Evolutionary conservation across 1,140 invertebrate genomes (phyloP).

Genomic region (Bombus pyrosoma): DNA sequence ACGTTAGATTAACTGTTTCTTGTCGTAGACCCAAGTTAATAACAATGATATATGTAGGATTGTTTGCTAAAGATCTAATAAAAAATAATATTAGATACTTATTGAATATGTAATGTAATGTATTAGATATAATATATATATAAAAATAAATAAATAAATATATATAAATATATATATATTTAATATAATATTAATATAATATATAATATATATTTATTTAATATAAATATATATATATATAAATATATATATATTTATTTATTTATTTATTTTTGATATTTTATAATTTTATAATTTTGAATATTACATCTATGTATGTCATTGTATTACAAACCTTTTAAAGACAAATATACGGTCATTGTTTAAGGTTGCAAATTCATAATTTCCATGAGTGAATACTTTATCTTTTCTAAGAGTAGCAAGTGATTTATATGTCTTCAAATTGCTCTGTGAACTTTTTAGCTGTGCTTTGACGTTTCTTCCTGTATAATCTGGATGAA

Average conservation of each 20-base stretch:
- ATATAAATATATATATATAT: too few species aligned
- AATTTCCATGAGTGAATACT: slow-evolving; percentile 78
- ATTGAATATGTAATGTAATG: not conserved
- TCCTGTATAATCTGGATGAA: slow-evolving; percentile 82
- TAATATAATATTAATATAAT: too few species aligned
- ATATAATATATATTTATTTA: too few species aligned
- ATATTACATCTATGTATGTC: too few species aligned
- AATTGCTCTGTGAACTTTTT: slow-evolving; percentile 78
- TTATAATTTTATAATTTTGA: too few species aligned
- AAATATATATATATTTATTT: too few species aligned
- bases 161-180: too few species aligned
- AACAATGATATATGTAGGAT: slow-evolving; percentile 80
- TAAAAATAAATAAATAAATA: too few species aligned
- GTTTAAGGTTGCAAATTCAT: slow-evolving; percentile 73
- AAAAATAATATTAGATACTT: slow-evolving; percentile 8
- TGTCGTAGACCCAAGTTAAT: slow-evolving; percentile 81
- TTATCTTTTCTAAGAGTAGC: slow-evolving; percentile 76
- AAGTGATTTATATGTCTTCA: slow-evolving; percentile 82
- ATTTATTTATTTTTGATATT: too few species aligned
- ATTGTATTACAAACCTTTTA: slow-evolving; percentile 75
- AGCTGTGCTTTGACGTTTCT: slow-evolving; percentile 83
- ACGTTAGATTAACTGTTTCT: slow-evolving; percentile 77
- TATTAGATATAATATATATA: too few species aligned
- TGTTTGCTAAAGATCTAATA: slow-evolving; percentile 77
- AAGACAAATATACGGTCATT: slow-evolving; percentile 78